A percentile compares a stretch with the other conserved stretches of the same genome.
These are phyloP conservation scores for Brachirus orientalis DNA, from an alignment of 2,113 vertebrate genomes.

Conservation along the genomic window DNA sequence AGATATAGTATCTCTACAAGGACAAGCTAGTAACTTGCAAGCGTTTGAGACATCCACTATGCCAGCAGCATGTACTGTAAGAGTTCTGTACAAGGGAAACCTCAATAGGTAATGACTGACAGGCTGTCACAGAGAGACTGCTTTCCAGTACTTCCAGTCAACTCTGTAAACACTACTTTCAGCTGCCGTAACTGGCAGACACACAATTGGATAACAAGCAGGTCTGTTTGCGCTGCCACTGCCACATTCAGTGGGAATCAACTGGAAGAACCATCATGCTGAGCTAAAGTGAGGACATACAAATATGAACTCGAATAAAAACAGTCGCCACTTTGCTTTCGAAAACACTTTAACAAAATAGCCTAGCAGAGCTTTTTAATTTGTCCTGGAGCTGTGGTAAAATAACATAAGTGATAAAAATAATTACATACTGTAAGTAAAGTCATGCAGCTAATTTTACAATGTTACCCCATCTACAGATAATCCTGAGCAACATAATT, in stretches of 20 bases:
- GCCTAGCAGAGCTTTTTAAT: no score
- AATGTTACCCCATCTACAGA: no score
- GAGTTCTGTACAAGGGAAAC: conserved; percentile 39
- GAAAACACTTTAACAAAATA: no score
- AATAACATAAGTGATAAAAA: no score
- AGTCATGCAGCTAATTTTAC: no score
- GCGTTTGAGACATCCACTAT: conserved; percentile 25
- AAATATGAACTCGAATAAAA: conserved; percentile 9
- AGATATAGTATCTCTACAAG: conserved; percentile 22
- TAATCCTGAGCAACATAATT: no score
- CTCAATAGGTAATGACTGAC: conserved; percentile 63
- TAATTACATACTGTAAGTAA: no score
- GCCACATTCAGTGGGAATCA: conserved; percentile 51
- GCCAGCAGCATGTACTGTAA: conserved; percentile 44
- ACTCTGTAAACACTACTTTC: conserved; percentile 42
- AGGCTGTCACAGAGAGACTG: conserved; percentile 44
- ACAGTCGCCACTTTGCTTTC: no score
- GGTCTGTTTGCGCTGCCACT: conserved; percentile 47
- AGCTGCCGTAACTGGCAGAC: conserved; percentile 61
- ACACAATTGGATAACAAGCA: conserved; percentile 64
- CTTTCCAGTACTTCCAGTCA: conserved; percentile 54
- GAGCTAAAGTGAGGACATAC: conserved; percentile 41
- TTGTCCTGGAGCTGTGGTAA: no score
- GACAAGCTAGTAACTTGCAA: conserved; percentile 33
- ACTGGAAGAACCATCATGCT: conserved; percentile 47